Evolutionary conservation across 2,888 invertebrate genomes (phyloP).

Genomic region (Ectemnius lituratus): DNA sequence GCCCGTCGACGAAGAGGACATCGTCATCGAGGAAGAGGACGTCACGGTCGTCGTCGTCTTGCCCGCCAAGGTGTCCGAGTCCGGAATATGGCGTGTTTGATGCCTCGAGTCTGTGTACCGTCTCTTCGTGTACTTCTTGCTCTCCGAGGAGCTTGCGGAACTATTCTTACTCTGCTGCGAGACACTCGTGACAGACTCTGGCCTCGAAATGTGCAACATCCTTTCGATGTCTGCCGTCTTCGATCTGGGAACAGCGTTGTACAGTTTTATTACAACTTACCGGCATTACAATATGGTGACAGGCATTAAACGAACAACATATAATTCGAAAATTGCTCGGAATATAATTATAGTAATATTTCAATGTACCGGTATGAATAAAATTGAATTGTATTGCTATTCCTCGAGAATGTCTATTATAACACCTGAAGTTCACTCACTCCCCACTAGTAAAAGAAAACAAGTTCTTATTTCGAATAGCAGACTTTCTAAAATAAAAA

Average conservation of each 20-base stretch:
- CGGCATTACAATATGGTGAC: too few relatives aligned
- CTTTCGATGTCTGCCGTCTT: constrained; percentile 85
- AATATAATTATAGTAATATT: too few relatives aligned
- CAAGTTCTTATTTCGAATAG: too few relatives aligned
- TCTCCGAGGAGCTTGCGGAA: constrained; percentile 77
- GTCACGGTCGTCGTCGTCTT: constrained; percentile 60
- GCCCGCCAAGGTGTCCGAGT: constrained; percentile 78
- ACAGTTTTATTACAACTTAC: too few relatives aligned
- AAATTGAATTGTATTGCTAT: too few relatives aligned
- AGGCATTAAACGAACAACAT: too few relatives aligned
- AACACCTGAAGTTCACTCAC: too few relatives aligned
- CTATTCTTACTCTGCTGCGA: constrained; percentile 67
- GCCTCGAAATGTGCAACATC: constrained; percentile 79
- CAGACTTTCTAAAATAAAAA: too few relatives aligned
- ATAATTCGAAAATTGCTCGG: too few relatives aligned
- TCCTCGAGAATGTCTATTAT: too few relatives aligned
- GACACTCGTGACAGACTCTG: constrained; percentile 67
- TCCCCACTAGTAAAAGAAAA: too few relatives aligned
- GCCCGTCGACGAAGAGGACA: constrained; percentile 57
- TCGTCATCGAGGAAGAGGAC: constrained; percentile 60
- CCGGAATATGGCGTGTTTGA: constrained; percentile 81
- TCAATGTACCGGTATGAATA: too few relatives aligned
- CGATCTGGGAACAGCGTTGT: constrained; percentile 72
- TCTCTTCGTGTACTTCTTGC: constrained; percentile 82
- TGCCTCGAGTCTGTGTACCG: constrained; percentile 82